These are phyloP conservation scores for Drosophila paulistorum DNA, from an alignment of 1,140 invertebrate genomes.

Conservation along the genomic window DNA sequence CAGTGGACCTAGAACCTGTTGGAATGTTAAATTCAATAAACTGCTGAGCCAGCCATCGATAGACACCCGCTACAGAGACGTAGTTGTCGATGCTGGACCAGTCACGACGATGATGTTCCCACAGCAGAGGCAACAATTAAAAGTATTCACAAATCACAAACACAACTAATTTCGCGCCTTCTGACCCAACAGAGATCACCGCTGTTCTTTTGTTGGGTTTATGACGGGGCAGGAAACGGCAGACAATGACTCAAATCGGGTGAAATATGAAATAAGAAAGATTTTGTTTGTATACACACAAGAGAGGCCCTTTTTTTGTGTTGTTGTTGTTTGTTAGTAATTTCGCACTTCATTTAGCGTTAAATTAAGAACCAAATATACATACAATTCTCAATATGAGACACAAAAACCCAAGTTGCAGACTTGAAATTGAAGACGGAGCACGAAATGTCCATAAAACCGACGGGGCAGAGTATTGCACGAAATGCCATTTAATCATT, in stretches of 20 bases:
- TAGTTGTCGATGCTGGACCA: background rate
- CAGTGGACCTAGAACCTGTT: slow-evolving; percentile 27
- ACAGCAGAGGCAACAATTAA: slow-evolving; percentile 59
- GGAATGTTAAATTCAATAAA: slow-evolving; percentile 28
- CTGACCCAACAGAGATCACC: slow-evolving; percentile 27
- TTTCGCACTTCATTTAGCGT: slow-evolving; percentile 82
- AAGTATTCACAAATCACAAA: slow-evolving; percentile 65
- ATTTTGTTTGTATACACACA: slow-evolving; percentile 5
- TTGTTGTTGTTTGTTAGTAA: slow-evolving; percentile 50
- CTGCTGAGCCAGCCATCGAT: slow-evolving; percentile 33
- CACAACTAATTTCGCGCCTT: slow-evolving; percentile 43
- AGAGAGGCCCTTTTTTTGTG: slow-evolving; percentile 33
- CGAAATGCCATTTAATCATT: slow-evolving; percentile 76
- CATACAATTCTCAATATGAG: slow-evolving; percentile 34
- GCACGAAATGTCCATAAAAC: slow-evolving; percentile 66
- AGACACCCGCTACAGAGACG: background rate
- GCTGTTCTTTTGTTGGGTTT: slow-evolving; percentile 45
- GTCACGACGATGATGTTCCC: slow-evolving; percentile 42
- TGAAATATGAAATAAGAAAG: background rate
- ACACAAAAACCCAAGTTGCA: slow-evolving; percentile 40
- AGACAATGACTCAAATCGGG: slow-evolving; percentile 12
- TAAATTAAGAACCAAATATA: slow-evolving; percentile 71
- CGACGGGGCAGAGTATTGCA: slow-evolving; percentile 40
- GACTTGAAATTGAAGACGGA: background rate
- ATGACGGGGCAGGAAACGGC: slow-evolving; percentile 51